Evolutionary conservation across 2,797 vertebrate genomes (phyloP).

Genomic region (Myiotriccus ornatus): DNA sequence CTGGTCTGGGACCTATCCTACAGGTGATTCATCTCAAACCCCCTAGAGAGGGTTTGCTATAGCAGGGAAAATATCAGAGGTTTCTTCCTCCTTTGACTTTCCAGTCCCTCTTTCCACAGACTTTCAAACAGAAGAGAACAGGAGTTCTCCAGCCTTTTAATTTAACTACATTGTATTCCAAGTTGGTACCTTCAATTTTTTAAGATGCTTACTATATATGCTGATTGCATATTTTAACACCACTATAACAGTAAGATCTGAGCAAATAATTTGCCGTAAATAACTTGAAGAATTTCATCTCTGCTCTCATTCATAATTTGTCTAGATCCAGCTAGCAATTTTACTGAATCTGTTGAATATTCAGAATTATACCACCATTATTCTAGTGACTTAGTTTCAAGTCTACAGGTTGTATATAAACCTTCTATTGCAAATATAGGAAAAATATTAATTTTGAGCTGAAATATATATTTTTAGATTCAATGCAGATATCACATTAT

Average conservation of each 20-base stretch:
- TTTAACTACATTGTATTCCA: not conserved
- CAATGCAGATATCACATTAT: not conserved
- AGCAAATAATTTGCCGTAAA: not conserved
- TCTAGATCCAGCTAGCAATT: not conserved
- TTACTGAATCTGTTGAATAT: not conserved
- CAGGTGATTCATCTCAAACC: not conserved
- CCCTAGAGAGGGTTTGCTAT: not conserved
- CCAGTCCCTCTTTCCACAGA: not conserved
- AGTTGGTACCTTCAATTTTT: not conserved
- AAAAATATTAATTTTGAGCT: constrained; percentile 17
- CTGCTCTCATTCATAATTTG: not conserved
- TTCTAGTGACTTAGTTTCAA: not conserved
- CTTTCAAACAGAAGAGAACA: not conserved
- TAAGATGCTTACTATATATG: not conserved
- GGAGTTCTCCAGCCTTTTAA: not conserved
- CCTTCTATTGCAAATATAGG: not conserved
- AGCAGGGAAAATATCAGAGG: not conserved
- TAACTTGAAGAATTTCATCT: not conserved
- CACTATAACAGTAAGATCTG: no score
- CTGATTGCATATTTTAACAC: no score
- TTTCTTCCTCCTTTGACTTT: not conserved
- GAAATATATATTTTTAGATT: not conserved
- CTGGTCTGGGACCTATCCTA: not conserved
- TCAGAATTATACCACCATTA: not conserved
- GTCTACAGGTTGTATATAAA: not conserved